phyloP scores from a whole-genome alignment of 2,888 invertebrate genomes.

The Anthrax anthrax region DNA sequence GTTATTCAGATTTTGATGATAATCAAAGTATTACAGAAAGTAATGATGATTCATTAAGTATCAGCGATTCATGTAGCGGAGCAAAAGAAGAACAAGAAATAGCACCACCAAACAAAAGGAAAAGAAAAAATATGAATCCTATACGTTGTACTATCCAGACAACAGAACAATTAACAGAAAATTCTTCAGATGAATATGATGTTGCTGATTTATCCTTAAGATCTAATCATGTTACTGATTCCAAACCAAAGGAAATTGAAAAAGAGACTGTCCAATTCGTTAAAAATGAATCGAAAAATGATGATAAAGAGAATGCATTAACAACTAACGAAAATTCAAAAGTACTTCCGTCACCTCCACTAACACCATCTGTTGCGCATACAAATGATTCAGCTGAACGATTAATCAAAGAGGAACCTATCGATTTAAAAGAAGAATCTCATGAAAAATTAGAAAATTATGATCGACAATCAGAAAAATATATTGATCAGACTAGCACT shows the following conservation, averaged over 20 bases:
- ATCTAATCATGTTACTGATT: conserved; percentile 10
- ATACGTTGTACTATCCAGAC: conserved; percentile 52
- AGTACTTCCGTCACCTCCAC: conserved; percentile 30
- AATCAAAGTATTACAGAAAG: conserved; percentile 45
- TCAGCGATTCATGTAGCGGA: conserved; percentile 40
- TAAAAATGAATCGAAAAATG: background rate
- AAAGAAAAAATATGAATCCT: conserved; percentile 80
- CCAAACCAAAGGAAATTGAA: conserved; percentile 7
- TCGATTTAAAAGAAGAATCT: background rate
- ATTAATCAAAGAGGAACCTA: background rate
- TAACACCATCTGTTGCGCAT: conserved; percentile 21
- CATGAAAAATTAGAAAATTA: background rate
- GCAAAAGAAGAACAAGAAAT: conserved; percentile 30
- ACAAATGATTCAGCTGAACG: conserved; percentile 5
- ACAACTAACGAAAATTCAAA: conserved; percentile 23
- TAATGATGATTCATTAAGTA: conserved; percentile 46
- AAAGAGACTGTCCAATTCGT: background rate
- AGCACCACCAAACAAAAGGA: conserved; percentile 45
- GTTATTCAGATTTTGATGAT: conserved; percentile 30
- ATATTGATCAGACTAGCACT: background rate
- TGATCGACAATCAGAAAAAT: background rate
- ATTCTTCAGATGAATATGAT: conserved; percentile 27
- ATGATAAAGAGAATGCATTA: background rate
- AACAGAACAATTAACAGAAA: conserved; percentile 28
- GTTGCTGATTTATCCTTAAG: conserved; percentile 31